A percentile compares a stretch with the other conserved stretches of the same genome.
Conservation (phyloP, 2,113 vertebrate genomes). For the Amazona vittata region DNA sequence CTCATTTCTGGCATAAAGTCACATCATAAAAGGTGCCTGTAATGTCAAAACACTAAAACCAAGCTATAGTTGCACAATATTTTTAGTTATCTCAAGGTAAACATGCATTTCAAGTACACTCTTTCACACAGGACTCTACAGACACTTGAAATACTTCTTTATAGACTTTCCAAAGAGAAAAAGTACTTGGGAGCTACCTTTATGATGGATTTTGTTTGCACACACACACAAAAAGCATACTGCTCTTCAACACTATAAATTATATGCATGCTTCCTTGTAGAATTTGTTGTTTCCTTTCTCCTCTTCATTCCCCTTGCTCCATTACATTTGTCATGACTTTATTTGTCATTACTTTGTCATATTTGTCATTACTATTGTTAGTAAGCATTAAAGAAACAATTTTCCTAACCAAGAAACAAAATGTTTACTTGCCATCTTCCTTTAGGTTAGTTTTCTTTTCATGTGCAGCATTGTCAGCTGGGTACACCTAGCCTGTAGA, state of each 20-base stretch:
- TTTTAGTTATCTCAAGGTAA: background rate
- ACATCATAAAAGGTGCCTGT: background rate
- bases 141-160: background rate
- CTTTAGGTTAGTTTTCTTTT: background rate
- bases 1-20: background rate
- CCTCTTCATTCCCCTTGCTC: background rate
- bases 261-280: background rate
- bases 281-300: background rate
- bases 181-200: background rate
- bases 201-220: background rate
- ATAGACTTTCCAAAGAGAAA: background rate
- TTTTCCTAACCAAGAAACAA: background rate
- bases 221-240: background rate
- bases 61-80: background rate
- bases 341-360: no score
- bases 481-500: accelerated
- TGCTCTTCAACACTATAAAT: background rate
- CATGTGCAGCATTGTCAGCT: background rate
- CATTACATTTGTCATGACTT: background rate
- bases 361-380: background rate
- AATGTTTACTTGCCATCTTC: background rate
- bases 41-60: background rate
- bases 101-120: background rate
- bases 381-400: background rate
- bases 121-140: background rate